Conservation (phyloP, 2,113 vertebrate species). For the Illadopsis cleaveri region DNA sequence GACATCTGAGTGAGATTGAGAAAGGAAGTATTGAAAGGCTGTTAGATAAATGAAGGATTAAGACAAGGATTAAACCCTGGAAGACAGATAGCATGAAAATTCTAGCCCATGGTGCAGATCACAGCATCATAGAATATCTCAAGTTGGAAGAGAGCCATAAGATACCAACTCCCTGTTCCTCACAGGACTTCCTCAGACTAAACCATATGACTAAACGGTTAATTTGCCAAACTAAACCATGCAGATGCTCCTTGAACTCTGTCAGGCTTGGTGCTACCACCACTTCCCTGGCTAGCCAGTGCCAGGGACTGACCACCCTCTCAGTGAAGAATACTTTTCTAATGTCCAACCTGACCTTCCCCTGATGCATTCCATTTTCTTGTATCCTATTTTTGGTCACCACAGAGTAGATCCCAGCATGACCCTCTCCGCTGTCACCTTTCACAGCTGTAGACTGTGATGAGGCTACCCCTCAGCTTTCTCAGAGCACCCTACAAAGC, state of each 20-base stretch:
- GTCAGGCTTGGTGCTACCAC: background rate
- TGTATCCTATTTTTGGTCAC: background rate
- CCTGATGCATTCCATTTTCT: background rate
- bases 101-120: background rate
- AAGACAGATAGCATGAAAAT: background rate
- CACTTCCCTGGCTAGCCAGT: background rate
- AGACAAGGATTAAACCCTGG: background rate
- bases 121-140: background rate
- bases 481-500: background rate
- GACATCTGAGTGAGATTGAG: background rate
- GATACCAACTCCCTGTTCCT: background rate
- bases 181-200: background rate
- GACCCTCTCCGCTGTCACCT: background rate
- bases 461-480: background rate
- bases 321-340: background rate
- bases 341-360: background rate
- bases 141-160: background rate
- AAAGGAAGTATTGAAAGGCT: background rate
- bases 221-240: no score
- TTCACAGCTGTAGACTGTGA: background rate
- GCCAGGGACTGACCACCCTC: accelerated
- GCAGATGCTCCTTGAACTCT: background rate
- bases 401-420: background rate
- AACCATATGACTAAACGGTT: accelerated
- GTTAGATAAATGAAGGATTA: background rate